Base-by-base conservation (phyloP, 2,113 vertebrate genomes). In the Dicerorhinus sumatrensis region DNA sequence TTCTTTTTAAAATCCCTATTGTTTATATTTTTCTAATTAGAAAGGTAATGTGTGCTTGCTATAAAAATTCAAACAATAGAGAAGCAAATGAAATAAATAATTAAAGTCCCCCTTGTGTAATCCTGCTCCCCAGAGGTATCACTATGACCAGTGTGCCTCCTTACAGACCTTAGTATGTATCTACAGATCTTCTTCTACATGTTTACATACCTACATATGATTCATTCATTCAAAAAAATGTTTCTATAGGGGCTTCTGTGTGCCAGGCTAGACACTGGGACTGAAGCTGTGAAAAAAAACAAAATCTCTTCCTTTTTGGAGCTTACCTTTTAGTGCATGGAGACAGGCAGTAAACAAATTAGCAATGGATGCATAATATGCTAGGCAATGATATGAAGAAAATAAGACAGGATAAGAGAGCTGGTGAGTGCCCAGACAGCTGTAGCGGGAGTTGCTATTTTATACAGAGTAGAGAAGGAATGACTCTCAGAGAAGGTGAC, bases 11-110 rank as follows among this genome's bases (percentile, higher is more conserved):
- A 54, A 21, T 46, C 36, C 39, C 12, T 80, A 29, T 60, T 73
- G 56, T 56, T 90, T 21, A 14, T 93, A 46, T 91, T 90, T 94
- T 87, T 54, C n/a, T 91, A 58, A 83, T 94, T 81, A 70, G 36
- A 87, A 90, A 83, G 14, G 13, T 23, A 89, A 46, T 33, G 20
- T 4, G 11, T 25, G 13, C 11, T 91, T 77, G 33, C 46, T 95
- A 48, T n/a, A 94, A 95, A 86, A 81, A 89, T 58, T 92, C 46
- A 70, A 85, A 48, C 8, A 46, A 17, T 29, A 76, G 36, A 65
- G 70, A 75, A 89, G 18, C 36, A 39, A 67, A 70, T 87, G 27
- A 87, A 60, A 14, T 83, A 76, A 83, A 93, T 82, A 62, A 54
- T 70, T 54, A 87, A 95, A 46, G 13, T 63, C 9, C 8, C 39